Evolutionary conservation across 92 coral and sea anemone genomes (phyloP).

Genomic region (Muricea muricata): DNA sequence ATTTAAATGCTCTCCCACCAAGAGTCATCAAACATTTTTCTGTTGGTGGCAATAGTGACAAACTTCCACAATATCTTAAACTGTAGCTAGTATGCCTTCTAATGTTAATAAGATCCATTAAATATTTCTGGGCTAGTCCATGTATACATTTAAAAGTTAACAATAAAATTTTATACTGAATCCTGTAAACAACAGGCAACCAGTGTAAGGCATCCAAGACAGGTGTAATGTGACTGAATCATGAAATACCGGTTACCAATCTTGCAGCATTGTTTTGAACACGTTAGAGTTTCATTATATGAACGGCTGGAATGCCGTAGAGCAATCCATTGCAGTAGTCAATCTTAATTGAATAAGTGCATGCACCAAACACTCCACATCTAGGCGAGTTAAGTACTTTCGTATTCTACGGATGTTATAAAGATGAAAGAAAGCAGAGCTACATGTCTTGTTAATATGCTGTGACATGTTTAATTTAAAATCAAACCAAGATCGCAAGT

Average conservation of each 20-base stretch:
- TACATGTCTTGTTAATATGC: constrained; percentile 61
- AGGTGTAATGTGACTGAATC: constrained; percentile 25
- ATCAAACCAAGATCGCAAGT: constrained; percentile 54
- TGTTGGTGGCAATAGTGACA: constrained; percentile 31
- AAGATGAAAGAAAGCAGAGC: constrained; percentile 36
- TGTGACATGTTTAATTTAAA: constrained; percentile 19
- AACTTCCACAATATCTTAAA: constrained; percentile 11
- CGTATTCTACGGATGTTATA: constrained; percentile 48
- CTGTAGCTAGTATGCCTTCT: constrained; percentile 6
- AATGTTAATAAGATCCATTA: constrained; percentile 7
- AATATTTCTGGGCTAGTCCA: constrained; percentile 23
- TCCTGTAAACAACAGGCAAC: constrained; percentile 2
- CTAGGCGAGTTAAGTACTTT: constrained; percentile 33
- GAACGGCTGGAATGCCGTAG: constrained; percentile 59
- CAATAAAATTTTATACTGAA: not conserved
- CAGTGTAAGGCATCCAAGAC: constrained; percentile 14
- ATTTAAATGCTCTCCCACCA: constrained; percentile 23
- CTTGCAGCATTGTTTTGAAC: constrained; percentile 19
- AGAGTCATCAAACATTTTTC: constrained; percentile 20
- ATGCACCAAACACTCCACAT: constrained; percentile 40
- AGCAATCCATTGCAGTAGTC: constrained; percentile 67
- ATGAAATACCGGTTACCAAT: not conserved
- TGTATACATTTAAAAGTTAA: constrained; percentile 16
- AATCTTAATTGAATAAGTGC: constrained; percentile 54
- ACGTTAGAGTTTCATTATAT: constrained; percentile 9